Evolutionary conservation across 2,888 invertebrate species (phyloP), one percentile per base, ranked within the genome.

Genomic region (Andrena hattorfiana): DNA sequence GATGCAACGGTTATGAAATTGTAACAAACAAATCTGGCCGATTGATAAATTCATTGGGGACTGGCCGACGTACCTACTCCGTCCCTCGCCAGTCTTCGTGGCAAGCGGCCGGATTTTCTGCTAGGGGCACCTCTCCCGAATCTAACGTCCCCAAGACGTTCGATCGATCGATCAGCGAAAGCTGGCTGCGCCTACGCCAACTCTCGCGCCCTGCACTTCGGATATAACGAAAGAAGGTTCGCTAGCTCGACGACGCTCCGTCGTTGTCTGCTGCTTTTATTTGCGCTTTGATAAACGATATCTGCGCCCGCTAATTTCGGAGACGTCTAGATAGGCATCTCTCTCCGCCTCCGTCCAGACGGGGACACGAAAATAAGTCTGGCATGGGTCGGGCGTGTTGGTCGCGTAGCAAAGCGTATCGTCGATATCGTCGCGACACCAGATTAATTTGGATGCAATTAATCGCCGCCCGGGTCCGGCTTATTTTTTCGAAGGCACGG

Each of bases 201-300:
- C 13, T 16, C 42, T 42, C 42, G 42, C 42, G 42, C 42, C 42
- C 0, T 42, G 42, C 42, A 16, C 16, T 16, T 42, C 42, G 42
- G 42, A 42, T 16, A 16, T 42, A 42, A 42, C 42, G 42, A 42
- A 16, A 13, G 42, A 13, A 42, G 13, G 42, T 42, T 42, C 42
- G 42, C 42, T 16, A 1, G 42, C 42, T 42, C 42, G 42, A 42
- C 42, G 42, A 42, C 4, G 42, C 16, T 5, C 16, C 42, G 42
- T 5, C 16, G 42, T 42, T 1, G 42, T 16, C 42, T 28, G 66
- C 23, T 48, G 51, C 54, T 60, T 54, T 68, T 79, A 42, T 77
- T 77, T 70, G 74, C 79, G 16, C 23, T 67, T 23, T 67, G 78
- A 78, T 78, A 81, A 81, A 66, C 78, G 81, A 69, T 80, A 76